Percentiles rank a stretch among this genome's conserved stretches.
Evolutionary conservation across 35 echinoderm and acorn worm species (phyloP).

Genomic region (Lytechinus variegatus): DNA sequence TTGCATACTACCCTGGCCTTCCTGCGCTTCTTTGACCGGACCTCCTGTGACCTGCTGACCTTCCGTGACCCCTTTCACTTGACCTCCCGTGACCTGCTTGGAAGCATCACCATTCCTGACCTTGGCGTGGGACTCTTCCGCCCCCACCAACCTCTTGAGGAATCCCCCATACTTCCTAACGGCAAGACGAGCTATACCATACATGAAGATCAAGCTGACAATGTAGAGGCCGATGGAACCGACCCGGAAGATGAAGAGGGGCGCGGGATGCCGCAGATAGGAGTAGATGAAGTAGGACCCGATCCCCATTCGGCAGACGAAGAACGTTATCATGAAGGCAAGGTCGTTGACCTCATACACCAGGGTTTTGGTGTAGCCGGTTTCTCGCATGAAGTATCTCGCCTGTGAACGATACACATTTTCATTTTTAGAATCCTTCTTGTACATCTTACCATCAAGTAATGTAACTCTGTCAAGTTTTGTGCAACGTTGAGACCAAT

Average conservation of each 20-base stretch:
- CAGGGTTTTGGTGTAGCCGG: conserved; percentile 55
- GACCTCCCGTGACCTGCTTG: neutral
- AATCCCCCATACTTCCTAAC: conserved; percentile 75
- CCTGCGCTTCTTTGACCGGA: neutral
- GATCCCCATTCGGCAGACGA: conserved; percentile 69
- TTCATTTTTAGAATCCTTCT: too few species aligned
- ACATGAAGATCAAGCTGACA: conserved; percentile 76
- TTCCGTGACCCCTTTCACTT: neutral
- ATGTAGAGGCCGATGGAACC: conserved; percentile 77
- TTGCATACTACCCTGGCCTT: neutral
- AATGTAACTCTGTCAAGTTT: neutral
- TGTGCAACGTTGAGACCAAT: too few species aligned
- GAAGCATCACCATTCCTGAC: neutral
- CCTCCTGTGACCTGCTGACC: neutral
- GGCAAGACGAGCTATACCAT: conserved; percentile 67
- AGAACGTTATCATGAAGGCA: conserved; percentile 78
- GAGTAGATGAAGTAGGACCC: conserved; percentile 73
- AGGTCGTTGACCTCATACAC: conserved; percentile 92
- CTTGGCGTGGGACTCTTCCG: neutral
- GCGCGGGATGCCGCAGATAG: conserved; percentile 66
- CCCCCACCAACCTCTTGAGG: conserved; percentile 18
- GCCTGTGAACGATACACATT: conserved; percentile 45
- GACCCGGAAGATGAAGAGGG: conserved; percentile 65
- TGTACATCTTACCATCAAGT: too few species aligned
- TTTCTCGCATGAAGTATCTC: conserved; percentile 85